Evolutionary conservation across 2,797 vertebrate species (phyloP), one percentile per base, ranked within the genome.

Genomic region (Catamblyrhynchus diadema): DNA sequence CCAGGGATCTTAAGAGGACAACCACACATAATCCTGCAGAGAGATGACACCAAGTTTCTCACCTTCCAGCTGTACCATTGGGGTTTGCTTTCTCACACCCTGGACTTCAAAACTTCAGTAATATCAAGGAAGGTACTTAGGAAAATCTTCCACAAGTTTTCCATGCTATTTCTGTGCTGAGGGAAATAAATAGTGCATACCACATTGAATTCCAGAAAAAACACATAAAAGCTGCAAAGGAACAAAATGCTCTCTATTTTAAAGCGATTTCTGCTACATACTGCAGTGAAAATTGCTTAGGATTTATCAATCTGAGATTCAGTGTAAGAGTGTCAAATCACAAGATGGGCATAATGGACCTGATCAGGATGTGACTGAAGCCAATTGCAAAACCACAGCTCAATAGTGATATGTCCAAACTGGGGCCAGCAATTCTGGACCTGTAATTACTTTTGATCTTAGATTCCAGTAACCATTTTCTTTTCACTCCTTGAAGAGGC

Each of bases 211-310:
- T 79, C 41, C 51, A 77, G 62, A 82, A 51, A 69, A 74, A 90
- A 71, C 20, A 56, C 32, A 37, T 75, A 93, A 92, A 88, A 84
- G 20, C 25, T 66, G 54, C 11, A 88, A 81, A 93, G 30, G 60
- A 88, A 56, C 62, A 90, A 86, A 93, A 82, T 50, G 9, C 27
- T 93, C 9, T 90, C 23, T 79, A 33, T 81, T 94, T 88, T 80
- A 73, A 86, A 86, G 56, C 57, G 33, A 80, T 93, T 94, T 90
- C 62, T 88, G 66, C 53, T 73, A 35, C 23, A 35, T 39, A 60
- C 33, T 82, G 66, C 60, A 57, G 83, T 41, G 81, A 95, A 95
- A 95, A 95, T 94, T 90, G 70, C 28, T 90, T 60, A 42, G 35
- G 54, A 57, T 86, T 86, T 94, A 69, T 93, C 66, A 78, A 1